Evolutionary conservation across 2,797 vertebrate species (phyloP).

Genomic region (Silurus lanzhouensis): DNA sequence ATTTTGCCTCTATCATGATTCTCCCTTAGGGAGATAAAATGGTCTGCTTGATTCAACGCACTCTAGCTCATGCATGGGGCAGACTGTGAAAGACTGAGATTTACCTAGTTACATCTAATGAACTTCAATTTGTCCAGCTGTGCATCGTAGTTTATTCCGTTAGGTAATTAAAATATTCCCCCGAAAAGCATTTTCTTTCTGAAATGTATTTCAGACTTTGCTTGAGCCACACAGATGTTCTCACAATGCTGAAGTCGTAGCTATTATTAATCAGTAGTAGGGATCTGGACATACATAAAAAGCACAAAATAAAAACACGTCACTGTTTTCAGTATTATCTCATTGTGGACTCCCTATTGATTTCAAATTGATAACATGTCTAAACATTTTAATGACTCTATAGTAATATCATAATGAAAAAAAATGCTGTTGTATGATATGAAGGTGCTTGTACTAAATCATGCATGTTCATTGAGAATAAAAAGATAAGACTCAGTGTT

Average conservation of each 20-base stretch:
- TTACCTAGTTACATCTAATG: slow-evolving; percentile 43
- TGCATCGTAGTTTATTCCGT: slow-evolving; percentile 55
- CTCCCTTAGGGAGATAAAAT: background rate
- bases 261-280: slow-evolving; percentile 25
- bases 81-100: slow-evolving; percentile 36
- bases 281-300: slow-evolving; percentile 21
- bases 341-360: slow-evolving; percentile 16
- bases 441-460: background rate
- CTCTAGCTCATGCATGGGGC: background rate
- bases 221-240: slow-evolving; percentile 48
- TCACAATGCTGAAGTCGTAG: slow-evolving; percentile 6
- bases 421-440: background rate
- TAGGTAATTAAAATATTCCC: slow-evolving; percentile 52
- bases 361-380: slow-evolving; percentile 2
- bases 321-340: slow-evolving; percentile 13
- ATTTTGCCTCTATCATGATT: background rate
- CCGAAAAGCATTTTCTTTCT: slow-evolving; percentile 52
- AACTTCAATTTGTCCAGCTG: slow-evolving; percentile 59
- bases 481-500: background rate
- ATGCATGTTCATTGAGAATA: background rate
- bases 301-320: slow-evolving; percentile 7
- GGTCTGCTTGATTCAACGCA: slow-evolving; percentile 11
- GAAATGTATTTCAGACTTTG: slow-evolving; percentile 57
- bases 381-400: background rate
- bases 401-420: background rate